phyloP scores from a whole-genome alignment of 2,113 vertebrate species.

The Sarotherodon lohbergeri region DNA sequence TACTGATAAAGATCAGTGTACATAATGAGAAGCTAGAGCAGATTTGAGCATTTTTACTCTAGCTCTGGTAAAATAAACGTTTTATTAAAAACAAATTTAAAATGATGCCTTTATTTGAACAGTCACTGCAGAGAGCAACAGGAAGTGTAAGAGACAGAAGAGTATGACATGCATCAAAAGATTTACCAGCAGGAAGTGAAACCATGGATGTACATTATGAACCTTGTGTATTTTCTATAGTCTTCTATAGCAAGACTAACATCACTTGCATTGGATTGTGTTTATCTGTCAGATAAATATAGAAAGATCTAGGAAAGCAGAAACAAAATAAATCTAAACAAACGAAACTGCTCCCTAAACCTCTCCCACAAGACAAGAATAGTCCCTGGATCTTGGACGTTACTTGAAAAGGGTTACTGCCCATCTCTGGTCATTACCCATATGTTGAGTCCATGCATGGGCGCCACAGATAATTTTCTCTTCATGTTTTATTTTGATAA shows the following conservation, averaged over 20 bases:
- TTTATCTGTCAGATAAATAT: neutral
- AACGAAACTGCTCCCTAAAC: neutral
- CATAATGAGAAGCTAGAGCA: accelerated
- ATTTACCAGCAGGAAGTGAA: neutral
- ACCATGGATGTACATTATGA: neutral
- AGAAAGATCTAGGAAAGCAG: neutral
- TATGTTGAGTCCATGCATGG: neutral
- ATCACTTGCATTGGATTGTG: neutral
- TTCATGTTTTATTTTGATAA: neutral
- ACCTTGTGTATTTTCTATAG: neutral
- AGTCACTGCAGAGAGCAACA: neutral
- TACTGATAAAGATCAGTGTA: neutral
- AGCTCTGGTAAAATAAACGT: neutral
- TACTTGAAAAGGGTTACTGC: neutral
- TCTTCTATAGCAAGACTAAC: neutral
- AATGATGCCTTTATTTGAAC: neutral
- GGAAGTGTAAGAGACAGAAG: neutral
- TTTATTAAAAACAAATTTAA: neutral
- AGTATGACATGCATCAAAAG: neutral
- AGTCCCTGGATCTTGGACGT: neutral
- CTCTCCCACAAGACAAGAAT: neutral
- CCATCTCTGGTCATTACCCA: neutral
- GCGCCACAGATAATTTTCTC: neutral
- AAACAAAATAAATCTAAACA: neutral
- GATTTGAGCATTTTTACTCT: neutral